phyloP scores from a whole-genome alignment of 2,888 invertebrate genomes.

The Scaptomyza reducta region DNA sequence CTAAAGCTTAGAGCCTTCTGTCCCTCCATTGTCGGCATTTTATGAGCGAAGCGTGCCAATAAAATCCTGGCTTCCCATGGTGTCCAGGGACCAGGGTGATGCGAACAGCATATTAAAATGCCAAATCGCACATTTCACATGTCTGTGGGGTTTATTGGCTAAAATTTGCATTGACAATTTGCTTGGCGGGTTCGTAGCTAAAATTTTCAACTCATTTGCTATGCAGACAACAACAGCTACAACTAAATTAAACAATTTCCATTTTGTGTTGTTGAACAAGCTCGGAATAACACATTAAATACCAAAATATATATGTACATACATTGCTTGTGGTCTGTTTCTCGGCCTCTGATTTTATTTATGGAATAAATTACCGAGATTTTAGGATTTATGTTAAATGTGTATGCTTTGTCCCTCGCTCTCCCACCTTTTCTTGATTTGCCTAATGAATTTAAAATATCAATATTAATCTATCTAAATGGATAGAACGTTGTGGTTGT shows the following conservation, averaged over 20 bases:
- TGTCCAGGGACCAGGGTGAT: slow-evolving; percentile 4
- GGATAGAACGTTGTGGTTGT: no score
- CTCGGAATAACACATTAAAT: slow-evolving; percentile 11
- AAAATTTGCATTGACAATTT: slow-evolving; percentile 52
- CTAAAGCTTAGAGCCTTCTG: neutral
- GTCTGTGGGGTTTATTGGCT: slow-evolving; percentile 40
- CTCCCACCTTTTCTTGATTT: neutral
- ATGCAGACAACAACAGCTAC: slow-evolving; percentile 23
- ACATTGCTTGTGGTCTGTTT: neutral
- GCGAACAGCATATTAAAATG: slow-evolving; percentile 44
- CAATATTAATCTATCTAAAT: no score
- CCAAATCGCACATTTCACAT: slow-evolving; percentile 38
- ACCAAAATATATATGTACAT: neutral
- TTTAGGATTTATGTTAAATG: slow-evolving; percentile 9
- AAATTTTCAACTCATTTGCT: slow-evolving; percentile 51
- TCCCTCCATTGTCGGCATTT: no score
- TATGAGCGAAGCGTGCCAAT: slow-evolving; percentile 50
- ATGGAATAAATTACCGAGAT: slow-evolving; percentile 57
- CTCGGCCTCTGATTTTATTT: slow-evolving; percentile 46
- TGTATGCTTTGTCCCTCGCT: neutral
- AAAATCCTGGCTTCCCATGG: slow-evolving; percentile 28
- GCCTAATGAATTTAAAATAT: slow-evolving; percentile 9
- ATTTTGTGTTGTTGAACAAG: neutral
- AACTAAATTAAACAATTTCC: slow-evolving; percentile 21
- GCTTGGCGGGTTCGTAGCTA: slow-evolving; percentile 18